Evolutionary conservation across 1,140 invertebrate genomes (phyloP), one percentile per base, ranked within the genome.

Genomic region (Anadara kagoshimensis): DNA sequence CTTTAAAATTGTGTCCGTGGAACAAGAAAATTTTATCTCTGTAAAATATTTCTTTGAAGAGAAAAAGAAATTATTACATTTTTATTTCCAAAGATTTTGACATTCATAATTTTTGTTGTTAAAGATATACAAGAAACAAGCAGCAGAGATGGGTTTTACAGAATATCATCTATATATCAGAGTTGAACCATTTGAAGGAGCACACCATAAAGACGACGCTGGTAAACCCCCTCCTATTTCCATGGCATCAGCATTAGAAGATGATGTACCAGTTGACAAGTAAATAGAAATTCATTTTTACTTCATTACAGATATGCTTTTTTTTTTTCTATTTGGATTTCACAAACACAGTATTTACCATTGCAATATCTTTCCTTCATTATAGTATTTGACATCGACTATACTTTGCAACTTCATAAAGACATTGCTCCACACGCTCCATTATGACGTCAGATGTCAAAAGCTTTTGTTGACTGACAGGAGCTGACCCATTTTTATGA

Each of bases 161-260:
- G 88, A 88, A 20, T 89, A 76, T 63, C 88, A 90, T 73, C 74
- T 89, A 76, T 87, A 82, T 64, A 74, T 90, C 53, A 73, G 88
- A 56, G 86, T 84, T 62, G 84, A 89, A 24, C 87, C 89, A 79
- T 89, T 90, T 85, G 89, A 89, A 56, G 87, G 82, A 75, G 88
- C 87, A 20, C 79, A 78, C 36, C 80, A 69, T 73, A 88, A 87
- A 64, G 86, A 86, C 47, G 79, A 85, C 67, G 86, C 85, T 53
- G 82, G 78, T 1, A 86, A 85, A 75, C 84, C 86, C n/a, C 85
- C 87, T 22, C 86, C 88, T 20, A 80, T 85, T 14, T 88, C 86
- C 71, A 87, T 89, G 47, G 87, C 87, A 18, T 73, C 85, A 16
- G 74, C 85, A 47, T 82, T 84, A 20, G 86, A 87, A 58, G 87